Evolutionary conservation across 2,797 vertebrate genomes (phyloP), one percentile per base, ranked within the genome.

Genomic region (Amblyraja radiata): DNA sequence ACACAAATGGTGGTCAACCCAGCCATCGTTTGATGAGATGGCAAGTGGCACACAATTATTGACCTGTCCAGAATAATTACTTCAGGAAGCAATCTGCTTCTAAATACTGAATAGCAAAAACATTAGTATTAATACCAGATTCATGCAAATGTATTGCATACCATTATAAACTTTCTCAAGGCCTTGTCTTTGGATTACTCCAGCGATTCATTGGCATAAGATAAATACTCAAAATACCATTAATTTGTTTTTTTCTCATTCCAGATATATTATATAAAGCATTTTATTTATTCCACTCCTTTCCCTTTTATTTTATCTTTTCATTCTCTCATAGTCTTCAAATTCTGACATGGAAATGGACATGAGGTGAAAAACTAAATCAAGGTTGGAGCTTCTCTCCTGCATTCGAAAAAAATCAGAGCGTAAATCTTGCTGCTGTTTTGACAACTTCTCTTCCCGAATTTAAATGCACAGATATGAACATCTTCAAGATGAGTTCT

Each of bases 1-100:
- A 94, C 79, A 93, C 46, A 93, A 63, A 74, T 46, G 94, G 93
- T 94, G 93, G 94, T 93, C 94, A 74, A 88, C 93, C n/a, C 58
- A 93, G 65, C n/a, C 93, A 93, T 93, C 93, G 94, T 93, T 3
- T 79, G 94, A 94, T 93, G 81, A 93, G 94, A 94, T 93, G 86
- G 94, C 94, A 93, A 93, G 93, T 94, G 81, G 54, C 94, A 94
- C 80, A 93, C 21, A 63, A 54, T 92, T 93, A 93, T n/a, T 93
- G 86, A 36, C 91, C 94, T 94, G 88, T 88, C 77, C 93, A 93
- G 1, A 93, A 78, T 54, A 94, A 94, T 94, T 94, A 93, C 76
- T 94, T 94, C 93, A 91, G 94, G 79, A 93, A 93, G 23, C 11
- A 76, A 46, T 92, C 39, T n/a, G 7, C 39, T 4, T 76, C 71